Evolutionary conservation across 2,113 vertebrate genomes (phyloP).

Genomic region (Chionomys nivalis): DNA sequence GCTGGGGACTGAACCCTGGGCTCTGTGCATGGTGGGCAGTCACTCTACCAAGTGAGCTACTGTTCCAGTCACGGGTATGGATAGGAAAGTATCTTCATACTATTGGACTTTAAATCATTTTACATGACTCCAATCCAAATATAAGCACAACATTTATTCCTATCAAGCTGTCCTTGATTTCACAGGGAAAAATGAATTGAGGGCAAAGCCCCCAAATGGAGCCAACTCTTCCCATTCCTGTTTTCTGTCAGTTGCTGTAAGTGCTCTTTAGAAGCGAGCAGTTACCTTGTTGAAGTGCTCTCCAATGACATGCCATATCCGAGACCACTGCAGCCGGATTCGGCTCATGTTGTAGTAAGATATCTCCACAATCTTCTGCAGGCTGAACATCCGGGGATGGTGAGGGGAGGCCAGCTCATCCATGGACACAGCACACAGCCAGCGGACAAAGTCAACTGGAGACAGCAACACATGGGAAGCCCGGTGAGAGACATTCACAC

Average conservation of each 20-base stretch:
- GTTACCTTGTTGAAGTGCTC: conserved; percentile 98
- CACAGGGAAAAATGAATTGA: neutral
- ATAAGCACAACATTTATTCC: neutral
- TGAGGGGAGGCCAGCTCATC: conserved; percentile 96
- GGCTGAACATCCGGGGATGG: conserved; percentile 98
- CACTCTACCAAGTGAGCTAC: neutral
- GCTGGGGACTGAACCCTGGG: neutral
- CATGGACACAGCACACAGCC: conserved; percentile 98
- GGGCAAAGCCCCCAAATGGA: neutral
- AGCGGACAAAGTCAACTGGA: conserved; percentile 97
- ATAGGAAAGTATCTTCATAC: neutral
- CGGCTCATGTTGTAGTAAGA: conserved; percentile 99
- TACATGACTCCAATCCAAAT: neutral
- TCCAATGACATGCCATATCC: conserved; percentile 98
- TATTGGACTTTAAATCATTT: neutral
- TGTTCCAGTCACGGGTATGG: too few relatives aligned
- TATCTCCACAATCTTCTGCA: conserved; percentile 99
- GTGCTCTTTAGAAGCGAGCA: neutral
- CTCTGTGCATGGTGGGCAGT: neutral
- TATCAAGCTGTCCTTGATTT: neutral
- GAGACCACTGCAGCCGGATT: conserved; percentile 98
- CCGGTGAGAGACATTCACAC: neutral
- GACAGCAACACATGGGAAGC: neutral
- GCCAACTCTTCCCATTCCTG: neutral
- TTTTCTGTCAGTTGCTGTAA: too few relatives aligned